Base-by-base conservation (phyloP, 2,888 invertebrate genomes). In the Loripinus fragilis region DNA sequence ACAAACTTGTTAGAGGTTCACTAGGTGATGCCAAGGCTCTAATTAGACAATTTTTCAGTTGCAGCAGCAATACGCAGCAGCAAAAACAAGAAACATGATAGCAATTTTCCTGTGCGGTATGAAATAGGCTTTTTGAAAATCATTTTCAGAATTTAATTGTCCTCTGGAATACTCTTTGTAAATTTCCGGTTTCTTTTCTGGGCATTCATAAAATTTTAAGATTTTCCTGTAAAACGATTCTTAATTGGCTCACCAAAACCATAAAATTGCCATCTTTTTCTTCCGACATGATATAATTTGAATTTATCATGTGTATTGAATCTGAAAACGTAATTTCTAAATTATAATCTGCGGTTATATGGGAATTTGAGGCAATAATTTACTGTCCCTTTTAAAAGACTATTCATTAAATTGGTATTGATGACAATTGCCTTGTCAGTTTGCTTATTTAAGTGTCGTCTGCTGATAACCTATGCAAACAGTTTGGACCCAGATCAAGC, bases 271-370 rank as follows among this genome's bases (percentile, higher is more conserved):
- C 20, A 60, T 60, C n/a, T 20, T 20, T 60, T 60, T 23, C 60
- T 33, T 60, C 60, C 33, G 33, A 60, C 12, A 60, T 30, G 60
- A 60, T 60, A 60, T 60, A 33, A 60, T 60, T 60, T 60, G 60
- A 60, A 60, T 60, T 60, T 60, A 60, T 60, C 60, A 60, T 60
- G 60, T 60, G 60, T 30, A 30, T 30, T 60, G 60, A 60, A 60
- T 60, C 60, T 60, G 23, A 60, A 60, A 60, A 60, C 60, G 60
- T 60, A 60, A 60, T 60, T 60, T 60, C 60, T 60, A 60, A 60
- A 60, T 60, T 60, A 60, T 60, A 60, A 60, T 60, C 60, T 60
- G 60, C 23, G 60, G 60, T 60, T 30, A 60, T 33, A 60, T 60
- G 60, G 60, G 33, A 60, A 60, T 60, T 60, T 60, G 60, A 60